Evolutionary conservation across 2,888 invertebrate species (phyloP).

Genomic region (Andrena haemorrhoa): DNA sequence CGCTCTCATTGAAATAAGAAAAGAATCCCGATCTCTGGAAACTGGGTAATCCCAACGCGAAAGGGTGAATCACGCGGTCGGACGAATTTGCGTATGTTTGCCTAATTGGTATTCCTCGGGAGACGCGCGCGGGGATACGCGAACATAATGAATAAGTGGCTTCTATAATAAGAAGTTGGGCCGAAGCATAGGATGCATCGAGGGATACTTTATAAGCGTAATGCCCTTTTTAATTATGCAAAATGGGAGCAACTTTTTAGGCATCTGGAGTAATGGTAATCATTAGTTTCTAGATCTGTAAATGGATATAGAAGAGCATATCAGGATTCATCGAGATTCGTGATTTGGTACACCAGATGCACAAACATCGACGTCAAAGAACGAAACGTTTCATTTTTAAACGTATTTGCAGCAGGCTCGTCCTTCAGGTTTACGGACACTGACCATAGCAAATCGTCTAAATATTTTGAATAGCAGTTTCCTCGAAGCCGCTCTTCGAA

Average conservation of each 20-base stretch:
- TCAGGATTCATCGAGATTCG: neutral
- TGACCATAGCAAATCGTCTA: constrained; percentile 68
- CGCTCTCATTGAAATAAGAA: neutral
- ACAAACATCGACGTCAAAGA: neutral
- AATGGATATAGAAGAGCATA: neutral
- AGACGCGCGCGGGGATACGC: neutral
- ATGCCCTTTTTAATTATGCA: neutral
- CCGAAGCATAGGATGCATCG: constrained; percentile 20
- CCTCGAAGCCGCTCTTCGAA: constrained; percentile 64
- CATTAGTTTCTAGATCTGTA: neutral
- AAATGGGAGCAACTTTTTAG: neutral
- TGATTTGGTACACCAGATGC: too few relatives aligned
- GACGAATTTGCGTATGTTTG: constrained; percentile 24
- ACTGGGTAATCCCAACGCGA: constrained; percentile 10
- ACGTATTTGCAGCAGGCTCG: constrained; percentile 8
- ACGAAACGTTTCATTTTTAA: neutral
- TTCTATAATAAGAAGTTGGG: constrained; percentile 47
- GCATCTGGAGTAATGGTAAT: neutral
- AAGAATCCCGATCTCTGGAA: neutral
- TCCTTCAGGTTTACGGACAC: constrained; percentile 28
- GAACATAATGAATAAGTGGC: constrained; percentile 46
- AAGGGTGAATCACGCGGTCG: constrained; percentile 1
- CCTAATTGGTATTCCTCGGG: constrained; percentile 51
- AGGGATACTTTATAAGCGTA: neutral
- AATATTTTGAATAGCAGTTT: constrained; percentile 77